Percentiles rank a stretch among this genome's conserved stretches.
Evolutionary conservation across 2,797 vertebrate species (phyloP).

Genomic region (Carapus acus): DNA sequence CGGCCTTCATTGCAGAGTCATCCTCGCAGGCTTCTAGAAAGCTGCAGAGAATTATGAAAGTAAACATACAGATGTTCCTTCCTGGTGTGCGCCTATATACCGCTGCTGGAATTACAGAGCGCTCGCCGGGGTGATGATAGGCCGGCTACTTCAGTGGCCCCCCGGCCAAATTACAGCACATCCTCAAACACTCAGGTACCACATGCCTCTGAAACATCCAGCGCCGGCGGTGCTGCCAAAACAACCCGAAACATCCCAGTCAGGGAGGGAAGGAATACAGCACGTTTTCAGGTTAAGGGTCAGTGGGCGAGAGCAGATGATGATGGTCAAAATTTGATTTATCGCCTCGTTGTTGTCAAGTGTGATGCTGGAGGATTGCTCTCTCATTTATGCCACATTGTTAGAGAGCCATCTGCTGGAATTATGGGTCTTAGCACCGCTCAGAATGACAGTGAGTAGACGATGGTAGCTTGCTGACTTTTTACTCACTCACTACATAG

Average conservation of each 20-base stretch:
- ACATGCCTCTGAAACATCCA: slow-evolving; percentile 42
- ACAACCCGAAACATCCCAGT: slow-evolving; percentile 43
- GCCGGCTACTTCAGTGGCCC: slow-evolving; percentile 37
- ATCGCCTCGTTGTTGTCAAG: too few species aligned
- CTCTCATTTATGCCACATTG: slow-evolving; percentile 24
- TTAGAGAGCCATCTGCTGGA: slow-evolving; percentile 64
- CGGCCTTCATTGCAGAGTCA: slow-evolving; percentile 26
- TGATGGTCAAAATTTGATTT: too few species aligned
- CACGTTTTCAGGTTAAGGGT: too few species aligned
- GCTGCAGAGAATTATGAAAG: slow-evolving; percentile 63
- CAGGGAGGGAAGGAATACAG: too few species aligned
- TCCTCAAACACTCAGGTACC: slow-evolving; percentile 41
- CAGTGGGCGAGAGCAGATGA: too few species aligned
- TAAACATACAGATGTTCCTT: slow-evolving; percentile 73
- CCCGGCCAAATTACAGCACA: slow-evolving; percentile 64
- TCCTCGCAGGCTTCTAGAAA: slow-evolving; percentile 52
- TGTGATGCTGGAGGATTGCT: not conserved
- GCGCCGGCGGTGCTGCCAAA: slow-evolving; percentile 29
- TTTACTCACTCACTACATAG: too few species aligned
- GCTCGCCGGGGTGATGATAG: slow-evolving; percentile 65
- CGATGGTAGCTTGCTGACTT: too few species aligned
- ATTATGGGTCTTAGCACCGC: not conserved
- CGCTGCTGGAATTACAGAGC: slow-evolving; percentile 66
- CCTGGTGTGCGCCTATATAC: slow-evolving; percentile 48
- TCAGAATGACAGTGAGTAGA: too few species aligned